Evolutionary conservation across 2,797 vertebrate species (phyloP), one percentile per base, ranked within the genome.

Genomic region (Labeo calbasu): DNA sequence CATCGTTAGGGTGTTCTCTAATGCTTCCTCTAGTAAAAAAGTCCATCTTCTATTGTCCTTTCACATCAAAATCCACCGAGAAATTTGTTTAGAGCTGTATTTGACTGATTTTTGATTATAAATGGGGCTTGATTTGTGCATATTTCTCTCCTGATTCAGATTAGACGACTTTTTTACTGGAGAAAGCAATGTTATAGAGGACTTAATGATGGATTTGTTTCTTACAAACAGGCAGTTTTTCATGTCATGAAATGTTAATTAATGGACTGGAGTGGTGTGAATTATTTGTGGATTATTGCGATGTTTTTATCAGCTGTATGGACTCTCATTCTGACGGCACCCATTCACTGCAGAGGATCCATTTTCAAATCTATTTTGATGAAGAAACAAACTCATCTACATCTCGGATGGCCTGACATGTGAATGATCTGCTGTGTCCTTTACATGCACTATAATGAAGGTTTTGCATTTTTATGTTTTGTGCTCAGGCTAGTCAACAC

Each of bases 401-500:
- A 65, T 65, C 13, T 28, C 17, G 2, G 6, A 17, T 32, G 61
- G 61, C 61, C 25, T 32, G 61, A 43, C 9, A 11, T 46, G 43
- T 46, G 43, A 46, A 46, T 23, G 28, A 14, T 72, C 17, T 78
- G 21, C 13, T 17, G 13, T 46, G 19, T 57, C 53, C 2, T 48
- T 61, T 5, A 25, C 28, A 28, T 15, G 17, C 77, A n/a, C 9
- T 9, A 43, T 28, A 61, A 23, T 5, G 1, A 63, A 63, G 0
- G 5, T 65, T 50, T 21, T 50, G 40, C 28, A 3, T 50, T 12
- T 50, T 12, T 32, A 32, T 73, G 19, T 25, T 13, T 85, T 70
- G 50, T 70, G 13, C 5, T 90, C 92, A 99, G 98, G 95, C 93
- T 48, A 97, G 97, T 59, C 96, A 61, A 75, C 97, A 99, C 0